These are phyloP conservation scores for Rhaphigaster nebulosa DNA, from an alignment of 2,888 invertebrate species.

Conservation along the genomic window DNA sequence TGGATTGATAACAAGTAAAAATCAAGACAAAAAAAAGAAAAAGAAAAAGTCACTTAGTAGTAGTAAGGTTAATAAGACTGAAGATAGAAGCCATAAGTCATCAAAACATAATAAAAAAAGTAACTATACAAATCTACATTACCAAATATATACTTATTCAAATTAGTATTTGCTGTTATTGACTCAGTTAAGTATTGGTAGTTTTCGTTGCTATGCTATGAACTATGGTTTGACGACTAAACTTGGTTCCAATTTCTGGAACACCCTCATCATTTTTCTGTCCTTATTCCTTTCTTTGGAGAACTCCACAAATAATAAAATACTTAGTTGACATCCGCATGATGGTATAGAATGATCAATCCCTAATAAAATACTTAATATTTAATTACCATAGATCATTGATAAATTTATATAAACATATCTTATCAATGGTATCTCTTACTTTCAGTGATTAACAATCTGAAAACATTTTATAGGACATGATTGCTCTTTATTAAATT, in stretches of 20 bases:
- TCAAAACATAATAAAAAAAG: slow-evolving; percentile 56
- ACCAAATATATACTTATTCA: background rate
- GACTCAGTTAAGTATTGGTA: background rate
- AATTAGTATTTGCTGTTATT: background rate
- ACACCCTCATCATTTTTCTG: background rate
- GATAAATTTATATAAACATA: no score
- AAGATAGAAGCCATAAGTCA: slow-evolving; percentile 68
- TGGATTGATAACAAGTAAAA: slow-evolving; percentile 62
- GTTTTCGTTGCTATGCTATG: background rate
- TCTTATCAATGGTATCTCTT: no score
- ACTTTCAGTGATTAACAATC: no score
- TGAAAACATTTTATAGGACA: no score
- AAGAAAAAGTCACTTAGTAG: slow-evolving; percentile 70
- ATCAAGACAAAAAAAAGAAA: slow-evolving; percentile 65
- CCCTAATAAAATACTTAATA: no score
- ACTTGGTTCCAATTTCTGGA: background rate
- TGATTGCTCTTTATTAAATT: no score
- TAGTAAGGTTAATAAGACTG: slow-evolving; percentile 72
- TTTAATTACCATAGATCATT: no score
- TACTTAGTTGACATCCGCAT: no score
- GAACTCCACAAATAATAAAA: background rate
- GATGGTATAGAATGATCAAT: no score
- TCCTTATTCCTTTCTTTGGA: background rate
- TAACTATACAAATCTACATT: background rate
- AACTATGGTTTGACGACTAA: background rate